Base-by-base conservation (phyloP, 2,113 vertebrate species). In the Pao palembangensis region DNA sequence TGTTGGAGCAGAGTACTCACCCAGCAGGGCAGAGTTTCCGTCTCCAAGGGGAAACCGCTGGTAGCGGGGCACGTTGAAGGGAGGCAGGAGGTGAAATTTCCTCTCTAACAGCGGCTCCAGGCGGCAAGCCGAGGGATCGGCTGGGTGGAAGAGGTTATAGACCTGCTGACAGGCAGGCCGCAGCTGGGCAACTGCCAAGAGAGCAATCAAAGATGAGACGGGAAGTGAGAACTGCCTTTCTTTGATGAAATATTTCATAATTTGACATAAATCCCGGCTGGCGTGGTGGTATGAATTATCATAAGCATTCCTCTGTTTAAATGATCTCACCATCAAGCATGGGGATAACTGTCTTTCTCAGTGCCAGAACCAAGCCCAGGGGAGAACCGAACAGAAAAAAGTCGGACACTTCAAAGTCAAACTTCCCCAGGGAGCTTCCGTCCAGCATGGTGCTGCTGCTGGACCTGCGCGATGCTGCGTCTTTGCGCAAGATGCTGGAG, bases 331-430 rank as follows among this genome's bases (percentile, higher is more conserved):
- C 92, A 38, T 98, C 95, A 58, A 98, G 80, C 64, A 91, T 85
- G 2, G 97, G 96, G 75, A 99, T 92, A 80, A 99, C 94, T 0
- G 95, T 99, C 90, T 95, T 98, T 72, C 97, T 84, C 83, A 99
- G 88, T 4, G 97, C 97, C 18, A 98, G 92, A 41, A 99, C 95
- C 67, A 99, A 86, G 31, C 97, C 97, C 86, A 99, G 75, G 0
- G 97, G 97, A 71, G 95, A 99, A 5, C 97, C 97, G 17, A 99
- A 97, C 62, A 98, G 91, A 88, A 99, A 99, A 86, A 98, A 97
- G 82, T 99, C 95, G 0, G 94, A 89, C 73, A 96, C 93, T 83
- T 98, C 97, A 67, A 99, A 99, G 55, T 99, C 95, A 71, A 99
- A 95, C 82, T 92, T 98, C 20, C 94, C 93, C 57, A 93, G 81